Conservation (phyloP, 2,888 invertebrate genomes). For the Amphipoea oculea region DNA sequence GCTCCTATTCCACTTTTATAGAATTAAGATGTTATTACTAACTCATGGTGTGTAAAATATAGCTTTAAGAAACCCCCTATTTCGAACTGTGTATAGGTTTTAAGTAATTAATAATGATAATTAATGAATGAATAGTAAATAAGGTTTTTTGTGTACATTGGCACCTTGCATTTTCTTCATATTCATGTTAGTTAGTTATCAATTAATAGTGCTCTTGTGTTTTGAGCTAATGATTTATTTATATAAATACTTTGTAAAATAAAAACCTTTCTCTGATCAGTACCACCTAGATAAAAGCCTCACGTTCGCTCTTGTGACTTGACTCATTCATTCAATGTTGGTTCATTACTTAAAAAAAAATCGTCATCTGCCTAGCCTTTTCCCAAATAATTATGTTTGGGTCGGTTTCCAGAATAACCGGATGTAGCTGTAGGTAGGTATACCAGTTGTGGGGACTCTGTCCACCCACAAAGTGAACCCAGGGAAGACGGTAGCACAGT, state of each 20-base stretch:
- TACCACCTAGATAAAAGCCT: background rate
- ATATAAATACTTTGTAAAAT: background rate
- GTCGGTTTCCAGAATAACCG: background rate
- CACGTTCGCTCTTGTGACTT: background rate
- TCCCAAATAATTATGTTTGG: no score
- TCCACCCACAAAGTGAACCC: no score
- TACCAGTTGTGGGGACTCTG: no score
- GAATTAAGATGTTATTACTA: background rate
- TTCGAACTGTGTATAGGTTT: background rate
- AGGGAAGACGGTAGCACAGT: no score
- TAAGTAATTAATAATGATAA: background rate
- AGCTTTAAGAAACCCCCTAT: background rate
- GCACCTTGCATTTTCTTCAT: no score
- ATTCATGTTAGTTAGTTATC: background rate
- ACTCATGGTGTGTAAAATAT: background rate
- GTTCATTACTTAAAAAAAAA: background rate
- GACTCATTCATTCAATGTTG: background rate
- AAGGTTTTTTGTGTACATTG: background rate
- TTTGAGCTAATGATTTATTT: background rate
- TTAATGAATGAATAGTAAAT: background rate
- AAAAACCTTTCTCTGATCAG: background rate
- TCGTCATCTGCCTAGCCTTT: background rate
- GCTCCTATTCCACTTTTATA: background rate
- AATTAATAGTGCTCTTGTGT: background rate
- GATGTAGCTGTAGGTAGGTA: background rate